These are phyloP conservation scores for Melospiza georgiana DNA, from an alignment of 2,113 vertebrate species.

Conservation along the genomic window DNA sequence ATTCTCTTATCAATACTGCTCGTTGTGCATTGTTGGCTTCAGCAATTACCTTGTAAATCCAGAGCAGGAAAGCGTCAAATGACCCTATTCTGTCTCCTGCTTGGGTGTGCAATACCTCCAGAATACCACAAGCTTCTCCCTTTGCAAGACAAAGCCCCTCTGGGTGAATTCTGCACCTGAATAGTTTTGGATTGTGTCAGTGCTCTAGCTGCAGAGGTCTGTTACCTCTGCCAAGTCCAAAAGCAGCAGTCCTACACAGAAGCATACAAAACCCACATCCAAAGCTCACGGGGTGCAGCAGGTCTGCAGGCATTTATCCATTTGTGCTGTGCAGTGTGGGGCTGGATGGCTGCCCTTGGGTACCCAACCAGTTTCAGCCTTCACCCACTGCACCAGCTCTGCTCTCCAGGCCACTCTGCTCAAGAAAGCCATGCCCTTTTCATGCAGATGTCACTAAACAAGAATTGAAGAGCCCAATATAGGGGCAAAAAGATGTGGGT, in stretches of 20 bases:
- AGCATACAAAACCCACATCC: not conserved
- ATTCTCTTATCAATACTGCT: not conserved
- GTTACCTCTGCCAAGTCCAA: not conserved
- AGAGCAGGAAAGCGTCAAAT: not conserved
- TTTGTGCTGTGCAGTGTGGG: accelerated
- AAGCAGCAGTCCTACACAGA: not conserved
- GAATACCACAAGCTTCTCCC: not conserved
- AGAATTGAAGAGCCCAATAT: not conserved
- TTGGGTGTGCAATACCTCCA: not conserved
- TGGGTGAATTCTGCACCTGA: not conserved
- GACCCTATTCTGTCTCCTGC: not conserved
- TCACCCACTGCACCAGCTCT: not conserved
- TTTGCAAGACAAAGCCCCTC: not conserved
- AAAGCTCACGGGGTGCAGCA: not conserved
- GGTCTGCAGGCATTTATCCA: not conserved
- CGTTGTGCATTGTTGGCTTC: not conserved
- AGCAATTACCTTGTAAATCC: not conserved
- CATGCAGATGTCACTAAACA: not conserved
- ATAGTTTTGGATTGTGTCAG: not conserved
- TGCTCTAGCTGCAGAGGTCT: not conserved
- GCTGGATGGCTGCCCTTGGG: not conserved
- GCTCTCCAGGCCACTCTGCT: not conserved
- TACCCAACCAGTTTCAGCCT: too few relatives aligned
- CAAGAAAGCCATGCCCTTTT: not conserved
- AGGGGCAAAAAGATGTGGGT: not conserved